A percentile compares a stretch with the other conserved stretches of the same genome.
Conservation (phyloP, 53 echinoderm and acorn worm genomes). For the Holothuria leucospilota region DNA sequence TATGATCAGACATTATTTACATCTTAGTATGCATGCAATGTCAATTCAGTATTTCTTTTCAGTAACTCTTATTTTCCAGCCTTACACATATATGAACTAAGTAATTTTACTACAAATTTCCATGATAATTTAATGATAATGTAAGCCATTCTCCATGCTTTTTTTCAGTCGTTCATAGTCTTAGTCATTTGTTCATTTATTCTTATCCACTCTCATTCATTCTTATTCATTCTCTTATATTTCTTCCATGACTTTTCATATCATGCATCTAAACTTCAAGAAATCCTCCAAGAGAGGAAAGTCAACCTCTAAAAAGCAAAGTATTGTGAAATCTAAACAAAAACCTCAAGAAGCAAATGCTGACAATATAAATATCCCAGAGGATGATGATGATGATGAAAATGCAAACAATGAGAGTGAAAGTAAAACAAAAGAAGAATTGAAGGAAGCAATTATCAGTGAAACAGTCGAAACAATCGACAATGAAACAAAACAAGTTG, state of each 20-base stretch:
- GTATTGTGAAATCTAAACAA: not conserved
- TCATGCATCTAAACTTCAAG: too few species aligned
- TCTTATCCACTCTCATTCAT: not conserved
- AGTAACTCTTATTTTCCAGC: too few species aligned
- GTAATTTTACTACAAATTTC: too few species aligned
- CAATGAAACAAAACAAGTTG: not conserved
- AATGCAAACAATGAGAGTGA: not conserved
- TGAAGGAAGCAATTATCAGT: not conserved
- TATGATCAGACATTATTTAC: too few species aligned
- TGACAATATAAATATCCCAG: not conserved
- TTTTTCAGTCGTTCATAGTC: not conserved
- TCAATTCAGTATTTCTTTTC: too few species aligned
- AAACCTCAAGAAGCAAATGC: not conserved
- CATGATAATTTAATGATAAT: too few species aligned
- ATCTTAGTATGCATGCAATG: too few species aligned
- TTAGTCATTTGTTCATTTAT: not conserved
- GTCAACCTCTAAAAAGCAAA: not conserved
- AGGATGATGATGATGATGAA: not conserved
- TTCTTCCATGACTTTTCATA: not conserved
- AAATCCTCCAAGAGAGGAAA: constrained; percentile 26
- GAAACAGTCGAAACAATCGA: too few species aligned
- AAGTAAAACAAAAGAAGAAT: not conserved
- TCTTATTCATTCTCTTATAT: constrained; percentile 3
- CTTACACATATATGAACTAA: too few species aligned
- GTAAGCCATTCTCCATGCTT: too few species aligned